Evolutionary conservation across 2,888 invertebrate genomes (phyloP).

Genomic region (Phalera bucephala): DNA sequence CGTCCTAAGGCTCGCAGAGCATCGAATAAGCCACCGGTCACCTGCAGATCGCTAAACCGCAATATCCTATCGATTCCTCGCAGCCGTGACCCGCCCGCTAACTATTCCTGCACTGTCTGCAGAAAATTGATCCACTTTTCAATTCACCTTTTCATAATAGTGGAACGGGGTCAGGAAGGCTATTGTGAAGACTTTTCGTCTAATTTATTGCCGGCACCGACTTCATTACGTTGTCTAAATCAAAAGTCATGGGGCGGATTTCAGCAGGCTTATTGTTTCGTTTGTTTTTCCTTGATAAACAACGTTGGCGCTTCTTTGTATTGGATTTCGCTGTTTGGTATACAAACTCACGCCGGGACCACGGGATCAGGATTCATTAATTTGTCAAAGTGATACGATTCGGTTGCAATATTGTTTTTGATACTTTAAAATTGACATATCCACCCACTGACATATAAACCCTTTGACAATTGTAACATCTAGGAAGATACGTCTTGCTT

Average conservation of each 20-base stretch:
- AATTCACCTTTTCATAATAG: constrained; percentile 44
- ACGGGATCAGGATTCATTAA: constrained; percentile 22
- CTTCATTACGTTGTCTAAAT: constrained; percentile 31
- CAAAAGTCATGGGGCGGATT: constrained; percentile 35
- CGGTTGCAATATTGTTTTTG: constrained; percentile 11
- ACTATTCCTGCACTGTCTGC: constrained; percentile 11
- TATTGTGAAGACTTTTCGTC: constrained; percentile 34
- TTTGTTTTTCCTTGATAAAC: constrained; percentile 56
- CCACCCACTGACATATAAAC: too few relatives aligned
- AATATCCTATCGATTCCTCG: background rate
- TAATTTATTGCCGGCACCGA: constrained; percentile 34
- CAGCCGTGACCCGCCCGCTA: background rate
- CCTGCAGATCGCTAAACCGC: background rate
- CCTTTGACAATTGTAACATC: too few relatives aligned
- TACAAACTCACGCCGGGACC: constrained; percentile 17
- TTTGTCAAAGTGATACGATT: constrained; percentile 15
- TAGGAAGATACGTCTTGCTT: too few relatives aligned
- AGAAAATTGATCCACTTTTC: constrained; percentile 38
- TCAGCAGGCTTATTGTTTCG: constrained; percentile 47
- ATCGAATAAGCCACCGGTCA: background rate
- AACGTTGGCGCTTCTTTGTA: constrained; percentile 59
- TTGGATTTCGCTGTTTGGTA: constrained; percentile 42
- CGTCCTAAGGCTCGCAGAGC: background rate
- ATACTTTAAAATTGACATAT: too few relatives aligned
- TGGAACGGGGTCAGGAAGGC: constrained; percentile 33